Base-by-base conservation (phyloP, 2,888 invertebrate genomes). In the Macaria liturata region DNA sequence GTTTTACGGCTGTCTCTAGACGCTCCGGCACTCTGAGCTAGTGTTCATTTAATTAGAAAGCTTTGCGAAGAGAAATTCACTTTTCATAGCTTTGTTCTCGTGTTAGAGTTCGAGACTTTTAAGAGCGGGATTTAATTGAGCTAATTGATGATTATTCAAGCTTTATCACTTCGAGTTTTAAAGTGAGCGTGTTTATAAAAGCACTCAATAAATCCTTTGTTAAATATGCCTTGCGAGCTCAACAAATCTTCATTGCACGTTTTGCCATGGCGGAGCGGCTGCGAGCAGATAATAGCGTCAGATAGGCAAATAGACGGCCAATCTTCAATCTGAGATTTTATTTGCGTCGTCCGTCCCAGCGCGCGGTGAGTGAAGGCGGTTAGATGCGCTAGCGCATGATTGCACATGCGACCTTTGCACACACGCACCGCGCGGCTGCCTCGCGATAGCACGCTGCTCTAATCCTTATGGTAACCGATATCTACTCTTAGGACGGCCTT, bases 321-420 rank as follows among this genome's bases (percentile, higher is more conserved):
- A 60, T 70, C 60, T 66, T 61, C 56, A 61, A 68, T 65, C 59
- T 67, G 62, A 59, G 60, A 64, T 66, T 66, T 66, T 66, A 70
- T 72, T 69, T 65, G 60, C 58, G 67, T 57, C 62, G 54, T 58
- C 52, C 62, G 66, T 55, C 49, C 61, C 69, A 68, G 71, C 64
- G 58, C 53, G 47, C 50, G 55, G 44, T 55, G 62, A 65, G 71
- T 82, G 80, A 78, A 62, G 71, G 70, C 68, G 71, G 67, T 66
- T 54, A 39, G 66, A 67, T 69, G 64, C 71, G 71, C 67, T 68
- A 67, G 69, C 69, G 72, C 65, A 68, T 67, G 67, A 68, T 74
- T 76, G 75, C 75, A 75, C 72, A 74, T 54, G 57, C 74, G 83
- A 86, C 83, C 86, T 87, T 80, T 82, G 80, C 72, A 74, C 72